Percentiles rank a stretch among this genome's conserved stretches.
Evolutionary conservation across 2,797 vertebrate species (phyloP).

Genomic region (Liparis tanakae): DNA sequence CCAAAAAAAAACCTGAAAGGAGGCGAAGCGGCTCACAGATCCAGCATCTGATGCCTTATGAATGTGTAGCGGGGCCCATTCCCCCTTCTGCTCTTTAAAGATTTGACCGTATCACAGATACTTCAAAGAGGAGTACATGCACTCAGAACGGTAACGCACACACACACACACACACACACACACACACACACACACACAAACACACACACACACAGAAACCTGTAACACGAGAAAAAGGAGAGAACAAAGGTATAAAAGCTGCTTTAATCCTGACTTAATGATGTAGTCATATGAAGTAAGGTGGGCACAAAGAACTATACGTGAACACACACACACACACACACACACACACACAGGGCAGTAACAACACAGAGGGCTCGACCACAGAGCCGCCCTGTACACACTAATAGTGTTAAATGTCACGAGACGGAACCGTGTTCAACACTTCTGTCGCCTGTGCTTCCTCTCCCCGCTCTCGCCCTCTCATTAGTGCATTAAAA

Average conservation of each 20-base stretch:
- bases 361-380: slow-evolving; percentile 38
- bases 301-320: slow-evolving; percentile 17
- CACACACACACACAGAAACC: slow-evolving; percentile 30
- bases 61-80: slow-evolving; percentile 11
- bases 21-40: slow-evolving; percentile 16
- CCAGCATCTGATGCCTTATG: slow-evolving; percentile 8
- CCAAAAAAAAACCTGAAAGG: slow-evolving; percentile 1
- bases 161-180: slow-evolving; percentile 27
- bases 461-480: slow-evolving; percentile 32
- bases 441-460: slow-evolving; percentile 54
- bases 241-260: slow-evolving; percentile 64
- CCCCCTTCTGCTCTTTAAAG: slow-evolving; percentile 24
- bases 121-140: slow-evolving; percentile 31
- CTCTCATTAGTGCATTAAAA: slow-evolving; percentile 63
- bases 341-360: slow-evolving; percentile 19
- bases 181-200: slow-evolving; percentile 20
- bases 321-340: slow-evolving; percentile 24
- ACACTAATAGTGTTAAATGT: slow-evolving; percentile 66
- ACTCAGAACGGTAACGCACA: not conserved
- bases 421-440: slow-evolving; percentile 60
- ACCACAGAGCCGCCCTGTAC: slow-evolving; percentile 34
- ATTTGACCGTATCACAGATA: slow-evolving; percentile 37
- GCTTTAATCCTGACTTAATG: slow-evolving; percentile 68
- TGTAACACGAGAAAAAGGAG: slow-evolving; percentile 26
- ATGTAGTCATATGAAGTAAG: slow-evolving; percentile 35